Evolutionary conservation across 2,888 invertebrate species (phyloP), one percentile per base, ranked within the genome.

Genomic region (Venusia cambrica): DNA sequence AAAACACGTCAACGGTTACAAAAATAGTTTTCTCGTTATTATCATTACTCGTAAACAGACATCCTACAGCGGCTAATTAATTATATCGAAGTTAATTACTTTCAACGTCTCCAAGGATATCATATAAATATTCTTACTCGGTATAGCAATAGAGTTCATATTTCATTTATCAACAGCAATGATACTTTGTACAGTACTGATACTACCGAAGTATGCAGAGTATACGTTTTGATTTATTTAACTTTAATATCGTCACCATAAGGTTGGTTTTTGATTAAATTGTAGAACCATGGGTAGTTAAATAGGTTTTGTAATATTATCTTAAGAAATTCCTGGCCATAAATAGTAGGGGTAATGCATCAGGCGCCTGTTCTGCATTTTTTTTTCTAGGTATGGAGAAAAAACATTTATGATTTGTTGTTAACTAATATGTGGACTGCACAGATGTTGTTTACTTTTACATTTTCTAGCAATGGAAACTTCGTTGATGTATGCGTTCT

Each of bases 251-350:
- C 31, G 1, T 5, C n/a, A n/a, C 3, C 0, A 10, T 33, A 50
- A 28, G 35, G 34, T 39, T 47, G 25, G 13, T 9, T 35, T 24
- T 47, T 9, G 28, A 5, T 30, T 32, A 5, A 3, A 6, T 36
- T 34, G 24, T 10, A 2, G 12, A 14, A 14, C n/a, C n/a, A n/a
- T n/a, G 1, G n/a, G 33, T 36, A 29, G 43, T 46, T 48, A 37
- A 47, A 47, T 57, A 55, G 6, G 21, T 62, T 63, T 61, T 51
- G 59, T 66, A 60, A 57, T 79, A 73, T 83, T 78, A 73, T 75
- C 73, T 69, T 79, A 73, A 73, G 69, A 69, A 75, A 84, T 84
- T 81, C 81, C 68, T 69, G 62, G 60, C 80, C 77, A 72, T 81
- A 79, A 76, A 81, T 83, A 81, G 80, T 61, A 54, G 60, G 59